These are phyloP conservation scores for Dynastes grantii DNA, from an alignment of 2,888 invertebrate genomes.

Conservation along the genomic window DNA sequence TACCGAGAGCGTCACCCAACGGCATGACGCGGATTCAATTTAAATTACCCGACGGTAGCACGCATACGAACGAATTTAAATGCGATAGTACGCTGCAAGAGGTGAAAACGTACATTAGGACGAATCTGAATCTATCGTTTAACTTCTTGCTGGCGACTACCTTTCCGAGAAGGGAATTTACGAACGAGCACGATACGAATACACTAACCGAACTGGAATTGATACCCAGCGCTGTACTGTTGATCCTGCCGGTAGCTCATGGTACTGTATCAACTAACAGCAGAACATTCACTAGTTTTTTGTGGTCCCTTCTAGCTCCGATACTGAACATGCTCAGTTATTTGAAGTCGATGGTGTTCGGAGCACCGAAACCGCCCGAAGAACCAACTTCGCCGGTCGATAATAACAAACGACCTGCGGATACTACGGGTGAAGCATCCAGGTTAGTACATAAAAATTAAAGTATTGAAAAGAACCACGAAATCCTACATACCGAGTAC, in stretches of 20 bases:
- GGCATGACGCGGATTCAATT: conserved; percentile 86
- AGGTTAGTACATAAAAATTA: conserved; percentile 47
- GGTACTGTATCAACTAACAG: conserved; percentile 64
- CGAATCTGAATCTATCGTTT: conserved; percentile 67
- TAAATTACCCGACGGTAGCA: conserved; percentile 86
- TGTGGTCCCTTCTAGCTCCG: conserved; percentile 76
- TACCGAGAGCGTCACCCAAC: conserved; percentile 56
- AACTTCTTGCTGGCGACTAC: conserved; percentile 83
- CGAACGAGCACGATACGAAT: conserved; percentile 71
- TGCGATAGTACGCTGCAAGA: conserved; percentile 77
- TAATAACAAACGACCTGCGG: conserved; percentile 60
- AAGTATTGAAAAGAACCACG: neutral
- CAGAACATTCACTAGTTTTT: conserved; percentile 72
- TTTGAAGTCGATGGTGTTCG: conserved; percentile 70
- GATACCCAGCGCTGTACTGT: conserved; percentile 83
- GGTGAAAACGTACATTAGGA: conserved; percentile 69
- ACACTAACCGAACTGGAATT: conserved; percentile 80
- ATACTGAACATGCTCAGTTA: conserved; percentile 75
- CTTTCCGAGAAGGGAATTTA: conserved; percentile 83
- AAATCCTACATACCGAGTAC: too few relatives aligned
- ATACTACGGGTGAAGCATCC: conserved; percentile 60
- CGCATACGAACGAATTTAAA: conserved; percentile 82
- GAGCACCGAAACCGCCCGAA: conserved; percentile 57
- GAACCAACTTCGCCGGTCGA: conserved; percentile 63
- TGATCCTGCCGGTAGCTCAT: conserved; percentile 78